Base-by-base conservation (phyloP, 2,888 invertebrate genomes). In the Scotopteryx bipunctaria region DNA sequence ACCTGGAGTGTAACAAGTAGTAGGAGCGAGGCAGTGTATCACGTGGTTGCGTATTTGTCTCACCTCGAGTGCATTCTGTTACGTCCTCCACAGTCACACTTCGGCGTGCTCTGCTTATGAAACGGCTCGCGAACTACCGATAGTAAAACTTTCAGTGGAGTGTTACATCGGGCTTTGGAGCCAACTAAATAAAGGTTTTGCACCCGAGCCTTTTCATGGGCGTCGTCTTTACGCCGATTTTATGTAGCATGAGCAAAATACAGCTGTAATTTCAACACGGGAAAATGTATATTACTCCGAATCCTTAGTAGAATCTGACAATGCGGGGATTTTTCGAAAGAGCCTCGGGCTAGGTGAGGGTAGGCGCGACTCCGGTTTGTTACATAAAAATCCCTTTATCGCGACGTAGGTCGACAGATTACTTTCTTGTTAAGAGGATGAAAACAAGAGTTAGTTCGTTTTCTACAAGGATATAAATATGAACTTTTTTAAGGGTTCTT, bases 301-400 rank as follows among this genome's bases (percentile, higher is more conserved):
- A 86, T 84, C 85, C 84, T 83, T 78, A 86, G 83, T 73, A 77
- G 78, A 82, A 81, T 82, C 86, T 82, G 85, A 83, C 83, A 84
- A 83, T 85, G 81, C 81, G 76, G 76, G 82, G 84, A 83, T 86
- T 85, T 86, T 80, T 80, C 72, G 76, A 80, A 72, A 78, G 77
- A 78, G 85, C 90, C 89, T 55, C 76, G 48, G 87, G 90, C 89
- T 85, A 89, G 86, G 86, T 83, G 79, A 88, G 87, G 87, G 88
- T 81, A 85, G 88, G 88, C 87, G 87, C 81, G 82, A 87, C 76
- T 82, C 78, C 78, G 81, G 84, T 83, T 87, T 86, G 86, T 86
- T 81, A 89, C 87, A 90, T 85, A 90, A 90, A 89, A 90, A 90
- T 89, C 81, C 83, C 78, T 88, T 87, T 89, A 88, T 86, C 86